Evolutionary conservation across 2,888 invertebrate species (phyloP), one percentile per base, ranked within the genome.

Genomic region (Drosophila niveifrons): DNA sequence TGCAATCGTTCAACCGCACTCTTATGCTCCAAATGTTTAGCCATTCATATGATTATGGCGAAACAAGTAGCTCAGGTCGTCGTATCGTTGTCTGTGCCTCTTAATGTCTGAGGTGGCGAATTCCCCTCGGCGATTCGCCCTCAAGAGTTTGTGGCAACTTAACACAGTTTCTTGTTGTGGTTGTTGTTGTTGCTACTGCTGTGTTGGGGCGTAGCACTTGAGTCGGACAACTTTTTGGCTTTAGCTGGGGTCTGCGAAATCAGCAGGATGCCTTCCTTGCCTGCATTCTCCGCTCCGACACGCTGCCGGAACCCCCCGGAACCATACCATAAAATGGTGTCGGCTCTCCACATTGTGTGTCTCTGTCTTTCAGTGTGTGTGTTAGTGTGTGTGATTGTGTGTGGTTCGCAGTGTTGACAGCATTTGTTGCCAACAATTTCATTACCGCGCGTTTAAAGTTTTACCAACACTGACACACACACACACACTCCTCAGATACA

Each of bases 381-480:
- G 29, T 61, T n/a, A n/a, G 17, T 61, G 13, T 58, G 28, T 41
- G 8, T 39, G 46, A 23, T 23, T 41, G 8, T 39, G 39, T 59
- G 51, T 57, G 46, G 34, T 10, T 50, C 39, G 61, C 55, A 63
- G 75, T 80, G 85, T 77, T 83, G 82, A 85, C 84, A 80, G 73
- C 78, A 86, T 82, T 87, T 84, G 79, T 79, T 87, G 87, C 73
- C 87, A 84, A 89, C 84, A 84, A 85, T 85, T 85, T 85, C 85
- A 85, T 89, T 89, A 89, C 85, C 82, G 85, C 82, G 84, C 89
- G 81, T 85, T 85, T 85, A 89, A 89, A 89, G 88, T 89, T 85
- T 82, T 74, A 68, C 82, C 72, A 79, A 76, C 87, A 80, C 70
- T 72, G 71, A 53, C 31, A 55, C 44, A 68, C 51, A 36, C 41